Base-by-base conservation (phyloP, 2,113 vertebrate genomes). In the Camarhynchus parvulus region DNA sequence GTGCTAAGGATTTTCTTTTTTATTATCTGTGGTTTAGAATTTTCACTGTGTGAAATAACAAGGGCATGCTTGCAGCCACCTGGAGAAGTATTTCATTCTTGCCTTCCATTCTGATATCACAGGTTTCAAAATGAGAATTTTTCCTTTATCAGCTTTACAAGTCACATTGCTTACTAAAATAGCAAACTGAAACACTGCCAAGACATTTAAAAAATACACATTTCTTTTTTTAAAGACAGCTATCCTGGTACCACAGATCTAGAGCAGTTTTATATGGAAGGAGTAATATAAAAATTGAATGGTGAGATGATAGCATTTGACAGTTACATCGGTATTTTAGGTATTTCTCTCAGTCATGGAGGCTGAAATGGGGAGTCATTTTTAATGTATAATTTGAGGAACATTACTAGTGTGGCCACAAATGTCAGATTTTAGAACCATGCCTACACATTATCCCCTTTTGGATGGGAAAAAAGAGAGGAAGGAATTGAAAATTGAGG, bases 81-180 rank as follows among this genome's bases (percentile, higher is more conserved):
- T 74, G 61, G 47, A 89, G 47, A 84, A 84, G 44, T 53, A 89
- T 22, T 92, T 92, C 20, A 85, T 83, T 86, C 68, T 89, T 83
- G 50, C 35, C 80, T 92, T 91, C 77, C 66, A 79, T 66, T 91
- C 55, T 94, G 49, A 35, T 73, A 63, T 42, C 46, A 79, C 52
- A 66, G 37, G 82, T 96, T 96, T 93, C 64, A 33, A 90, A 83
- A 95, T 92, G 67, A 91, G 53, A 79, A 37, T 30, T 58, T 82
- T 92, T 92, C 94, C 93, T 83, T 62, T 82, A 62, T 46, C 70
- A 61, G 22, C 50, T 90, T 69, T 66, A 78, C 25, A 64, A 41
- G 53, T 79, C 89, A 86, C 0, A 0, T 6, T 72, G 44, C 35
- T 72, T 89, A 77, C 62, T 76, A 55, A 93, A 94, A 87, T 23